Conservation (phyloP, 2,113 vertebrate genomes). For the Fulica atra region DNA sequence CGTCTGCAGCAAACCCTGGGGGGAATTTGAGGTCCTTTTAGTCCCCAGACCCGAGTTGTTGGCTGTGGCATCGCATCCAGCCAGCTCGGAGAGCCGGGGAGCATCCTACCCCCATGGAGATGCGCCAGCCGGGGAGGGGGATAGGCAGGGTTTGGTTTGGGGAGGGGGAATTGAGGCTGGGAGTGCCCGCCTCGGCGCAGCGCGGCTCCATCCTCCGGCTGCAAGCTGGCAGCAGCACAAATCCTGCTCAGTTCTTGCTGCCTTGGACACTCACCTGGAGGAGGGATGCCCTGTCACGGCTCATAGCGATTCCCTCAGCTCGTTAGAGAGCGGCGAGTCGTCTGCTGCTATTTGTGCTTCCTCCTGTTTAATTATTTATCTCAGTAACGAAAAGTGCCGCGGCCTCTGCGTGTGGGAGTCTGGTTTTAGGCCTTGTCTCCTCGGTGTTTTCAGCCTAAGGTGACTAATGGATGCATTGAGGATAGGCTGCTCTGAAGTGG, state of each 20-base stretch:
- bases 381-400: background rate
- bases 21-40: background rate
- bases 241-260: background rate
- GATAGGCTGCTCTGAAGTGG: background rate
- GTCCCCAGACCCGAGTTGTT: background rate
- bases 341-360: conserved; percentile 34
- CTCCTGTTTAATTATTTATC: conserved; percentile 48
- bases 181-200: background rate
- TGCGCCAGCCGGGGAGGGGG: background rate
- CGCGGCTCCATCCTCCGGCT: accelerated
- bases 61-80: background rate
- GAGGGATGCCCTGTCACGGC: background rate
- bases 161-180: background rate
- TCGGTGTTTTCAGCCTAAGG: background rate
- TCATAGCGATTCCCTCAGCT: background rate
- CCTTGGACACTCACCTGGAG: background rate
- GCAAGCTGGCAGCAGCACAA: background rate
- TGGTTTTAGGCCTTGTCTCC: conserved; percentile 50
- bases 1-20: too few relatives aligned
- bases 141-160: background rate
- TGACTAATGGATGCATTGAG: background rate
- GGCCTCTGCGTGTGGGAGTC: background rate
- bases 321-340: background rate
- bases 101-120: accelerated
- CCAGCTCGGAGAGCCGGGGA: background rate